Conservation (phyloP, 2,113 vertebrate species). For the Arizona elegans region DNA sequence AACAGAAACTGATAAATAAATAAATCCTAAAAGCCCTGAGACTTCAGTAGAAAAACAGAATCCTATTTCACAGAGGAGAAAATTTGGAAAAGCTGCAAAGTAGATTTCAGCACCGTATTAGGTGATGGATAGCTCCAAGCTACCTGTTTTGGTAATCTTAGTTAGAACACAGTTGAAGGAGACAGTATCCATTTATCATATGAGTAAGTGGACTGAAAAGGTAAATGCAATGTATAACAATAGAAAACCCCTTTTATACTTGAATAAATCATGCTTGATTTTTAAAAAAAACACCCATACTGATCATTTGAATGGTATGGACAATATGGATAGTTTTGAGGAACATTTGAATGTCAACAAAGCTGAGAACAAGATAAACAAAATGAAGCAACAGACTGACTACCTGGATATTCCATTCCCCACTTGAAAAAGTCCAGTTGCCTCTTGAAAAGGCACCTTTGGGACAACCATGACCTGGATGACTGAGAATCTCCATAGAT, state of each 20-base stretch:
- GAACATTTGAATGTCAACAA: not conserved
- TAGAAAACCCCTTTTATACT: not conserved
- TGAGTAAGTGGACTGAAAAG: not conserved
- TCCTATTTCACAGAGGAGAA: not conserved
- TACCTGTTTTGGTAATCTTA: slow-evolving; percentile 35
- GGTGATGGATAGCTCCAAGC: slow-evolving; percentile 37
- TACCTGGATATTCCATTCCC: not conserved
- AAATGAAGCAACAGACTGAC: not conserved
- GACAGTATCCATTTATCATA: slow-evolving; percentile 3
- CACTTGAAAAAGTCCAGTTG: no score
- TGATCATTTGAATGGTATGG: not conserved
- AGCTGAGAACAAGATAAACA: not conserved
- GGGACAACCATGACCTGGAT: no score
- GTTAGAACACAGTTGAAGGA: slow-evolving; percentile 29
- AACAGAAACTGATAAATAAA: not conserved
- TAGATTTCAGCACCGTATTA: not conserved
- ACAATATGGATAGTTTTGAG: not conserved
- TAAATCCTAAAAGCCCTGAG: not conserved
- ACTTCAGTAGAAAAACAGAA: not conserved
- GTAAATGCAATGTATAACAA: not conserved
- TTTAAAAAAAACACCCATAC: not conserved
- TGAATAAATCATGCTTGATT: not conserved
- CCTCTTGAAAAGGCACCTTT: no score
- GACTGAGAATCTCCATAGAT: not conserved
- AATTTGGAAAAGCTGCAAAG: not conserved